Base-by-base conservation (phyloP, 1,140 invertebrate species). In the Steinernema khuongi region DNA sequence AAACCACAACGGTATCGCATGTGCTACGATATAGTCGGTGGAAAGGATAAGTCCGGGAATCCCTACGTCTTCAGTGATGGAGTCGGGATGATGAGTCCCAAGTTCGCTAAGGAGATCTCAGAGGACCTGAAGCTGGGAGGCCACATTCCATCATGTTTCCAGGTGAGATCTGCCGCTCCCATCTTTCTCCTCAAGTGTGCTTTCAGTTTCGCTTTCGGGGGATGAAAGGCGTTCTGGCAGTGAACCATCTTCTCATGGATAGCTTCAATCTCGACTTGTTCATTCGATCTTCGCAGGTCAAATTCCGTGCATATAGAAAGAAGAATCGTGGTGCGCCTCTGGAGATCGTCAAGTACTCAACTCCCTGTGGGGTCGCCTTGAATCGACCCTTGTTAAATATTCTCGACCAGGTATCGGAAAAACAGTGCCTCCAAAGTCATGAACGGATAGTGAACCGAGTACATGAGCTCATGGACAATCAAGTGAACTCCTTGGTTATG, bases 321-420 rank as follows among this genome's bases (percentile, higher is more conserved):
- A 26, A 76, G 60, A 19, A 36, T 43, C 17, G 68, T 22, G 67
- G 22, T 26, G 18, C 71, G 19, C 41, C 68, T 2, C 36, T 79
- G 0, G 79, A 79, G 74, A 79, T 79, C 19, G 79, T 79, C n/a
- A 79, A 79, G 44, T 71, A 71, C 36, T 77, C 74, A 4, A 28
- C 67, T 18, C 79, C 79, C 0, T 31, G 50, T 66, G 44, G 70
- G 17, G 77, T 79, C 2, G n/a, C 36, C 4, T 67, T 79, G 0
- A 79, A 79, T 30, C 71, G 71, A 32, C 79, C 77, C 1, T 71
- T 79, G 19, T 74, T 79, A 66, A 79, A 79, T 30, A 79, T 79
- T 60, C 31, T 77, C 30, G 79, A 79, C 67, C 79, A 79, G 68
- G 78, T 76, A 7, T 77, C 76, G 0, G 74, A 73, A 36, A 73